Conservation (phyloP, 2,888 invertebrate genomes). For the Byasa hedistus region DNA sequence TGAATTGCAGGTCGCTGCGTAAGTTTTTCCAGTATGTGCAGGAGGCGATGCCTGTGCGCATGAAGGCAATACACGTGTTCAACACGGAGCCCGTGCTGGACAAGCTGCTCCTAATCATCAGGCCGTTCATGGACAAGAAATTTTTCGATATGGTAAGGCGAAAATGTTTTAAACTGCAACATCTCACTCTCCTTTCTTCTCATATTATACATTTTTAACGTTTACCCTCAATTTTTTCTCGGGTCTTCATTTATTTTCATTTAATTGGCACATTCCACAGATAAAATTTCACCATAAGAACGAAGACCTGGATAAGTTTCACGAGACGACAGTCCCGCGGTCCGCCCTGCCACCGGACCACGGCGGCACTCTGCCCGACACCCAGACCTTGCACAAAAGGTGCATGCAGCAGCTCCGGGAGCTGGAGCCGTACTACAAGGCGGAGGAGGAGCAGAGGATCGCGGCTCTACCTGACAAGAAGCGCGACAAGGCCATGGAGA, state of each 20-base stretch:
- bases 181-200: too few relatives aligned
- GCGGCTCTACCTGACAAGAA: slow-evolving; percentile 67
- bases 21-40: slow-evolving; percentile 85
- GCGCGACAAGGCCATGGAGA: slow-evolving; percentile 80
- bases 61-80: slow-evolving; percentile 83
- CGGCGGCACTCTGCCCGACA: slow-evolving; percentile 80
- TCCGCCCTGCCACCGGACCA: slow-evolving; percentile 81
- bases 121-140: slow-evolving; percentile 81
- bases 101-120: slow-evolving; percentile 78
- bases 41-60: slow-evolving; percentile 83
- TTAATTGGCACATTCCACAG: slow-evolving; percentile 52
- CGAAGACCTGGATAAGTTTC: slow-evolving; percentile 78
- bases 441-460: slow-evolving; percentile 67
- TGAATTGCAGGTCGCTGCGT: slow-evolving; percentile 71
- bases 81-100: slow-evolving; percentile 81
- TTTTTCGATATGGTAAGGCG: slow-evolving; percentile 73
- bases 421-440: slow-evolving; percentile 62
- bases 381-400: slow-evolving; percentile 65
- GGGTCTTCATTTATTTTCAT: too few relatives aligned
- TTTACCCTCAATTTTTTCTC: too few relatives aligned
- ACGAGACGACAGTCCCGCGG: slow-evolving; percentile 77
- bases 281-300: slow-evolving; percentile 81
- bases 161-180: not conserved
- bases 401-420: slow-evolving; percentile 61
- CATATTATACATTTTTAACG: too few relatives aligned